A percentile compares a stretch with the other conserved stretches of the same genome.
These are phyloP conservation scores for Wiebesia pumilae DNA, from an alignment of 1,140 invertebrate species.

Conservation along the genomic window DNA sequence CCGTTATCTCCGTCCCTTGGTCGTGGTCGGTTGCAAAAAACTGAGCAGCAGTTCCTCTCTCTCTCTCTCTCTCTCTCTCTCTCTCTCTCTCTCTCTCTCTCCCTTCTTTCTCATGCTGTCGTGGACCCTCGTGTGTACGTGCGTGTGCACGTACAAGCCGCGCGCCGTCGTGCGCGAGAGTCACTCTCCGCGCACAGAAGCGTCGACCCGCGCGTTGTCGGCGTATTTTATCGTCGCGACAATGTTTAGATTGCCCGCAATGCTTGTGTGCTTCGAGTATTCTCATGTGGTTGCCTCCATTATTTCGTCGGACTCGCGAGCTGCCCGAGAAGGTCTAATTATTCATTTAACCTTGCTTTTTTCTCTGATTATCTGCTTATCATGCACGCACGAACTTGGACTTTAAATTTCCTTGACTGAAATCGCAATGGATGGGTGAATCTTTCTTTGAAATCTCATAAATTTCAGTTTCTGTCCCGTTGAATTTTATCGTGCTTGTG, in stretches of 20 bases:
- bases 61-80: background rate
- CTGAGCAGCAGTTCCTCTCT: background rate
- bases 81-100: too few species aligned
- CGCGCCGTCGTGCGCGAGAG: conserved; percentile 10
- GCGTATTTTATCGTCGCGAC: conserved; percentile 57
- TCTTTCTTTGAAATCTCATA: conserved; percentile 3
- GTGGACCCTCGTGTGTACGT: background rate
- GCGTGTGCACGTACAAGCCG: background rate
- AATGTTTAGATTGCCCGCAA: conserved; percentile 64
- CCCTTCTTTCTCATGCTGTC: too few species aligned
- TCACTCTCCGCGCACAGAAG: too few species aligned
- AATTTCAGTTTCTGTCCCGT: background rate
- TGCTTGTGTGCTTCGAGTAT: background rate
- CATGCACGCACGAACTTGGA: background rate
- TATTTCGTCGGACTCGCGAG: background rate
- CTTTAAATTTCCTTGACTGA: conserved; percentile 3
- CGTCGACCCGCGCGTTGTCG: conserved; percentile 54
- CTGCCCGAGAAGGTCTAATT: background rate
- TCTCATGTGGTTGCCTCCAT: background rate
- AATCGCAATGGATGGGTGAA: background rate
- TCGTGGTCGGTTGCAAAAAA: background rate
- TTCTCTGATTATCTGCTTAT: background rate
- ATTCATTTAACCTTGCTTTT: background rate
- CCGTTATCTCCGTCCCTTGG: conserved; percentile 43
- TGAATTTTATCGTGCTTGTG: background rate